A percentile compares a stretch with the other conserved stretches of the same genome.
Evolutionary conservation across 2,113 vertebrate genomes (phyloP).

Genomic region (Enhydra lutris): DNA sequence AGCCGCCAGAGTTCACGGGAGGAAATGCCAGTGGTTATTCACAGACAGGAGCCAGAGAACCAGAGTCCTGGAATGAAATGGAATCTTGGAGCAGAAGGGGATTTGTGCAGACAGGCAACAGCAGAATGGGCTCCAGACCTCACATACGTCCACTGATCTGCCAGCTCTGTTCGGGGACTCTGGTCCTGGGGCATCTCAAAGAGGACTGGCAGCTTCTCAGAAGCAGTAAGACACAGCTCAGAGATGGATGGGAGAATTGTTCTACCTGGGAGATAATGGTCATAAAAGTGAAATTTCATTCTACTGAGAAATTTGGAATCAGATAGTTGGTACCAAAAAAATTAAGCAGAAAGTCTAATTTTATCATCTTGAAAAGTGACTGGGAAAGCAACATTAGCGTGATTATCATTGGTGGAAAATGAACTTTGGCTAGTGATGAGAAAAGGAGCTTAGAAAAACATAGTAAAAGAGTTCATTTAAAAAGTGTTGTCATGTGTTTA

Average conservation of each 20-base stretch:
- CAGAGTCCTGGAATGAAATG: background rate
- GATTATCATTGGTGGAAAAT: background rate
- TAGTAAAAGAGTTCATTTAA: background rate
- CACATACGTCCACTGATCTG: background rate
- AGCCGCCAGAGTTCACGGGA: background rate
- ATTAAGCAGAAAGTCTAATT: background rate
- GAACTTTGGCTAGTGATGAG: background rate
- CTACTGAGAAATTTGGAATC: background rate
- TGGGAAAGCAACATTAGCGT: background rate
- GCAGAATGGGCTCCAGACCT: background rate
- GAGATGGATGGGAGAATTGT: background rate
- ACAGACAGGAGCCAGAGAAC: background rate
- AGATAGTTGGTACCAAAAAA: background rate
- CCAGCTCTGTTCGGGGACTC: fast-evolving
- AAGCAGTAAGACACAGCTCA: background rate
- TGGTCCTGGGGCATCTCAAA: background rate
- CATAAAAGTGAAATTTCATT: background rate
- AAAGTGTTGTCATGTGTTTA: background rate
- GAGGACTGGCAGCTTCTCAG: background rate
- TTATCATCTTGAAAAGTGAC: background rate
- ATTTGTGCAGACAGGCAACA: background rate
- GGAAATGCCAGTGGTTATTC: background rate
- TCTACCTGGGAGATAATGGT: background rate
- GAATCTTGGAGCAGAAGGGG: background rate
- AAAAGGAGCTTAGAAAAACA: background rate